Percentiles rank a stretch among this genome's conserved stretches.
Evolutionary conservation across 2,113 vertebrate species (phyloP).

Genomic region (Sapayoa aenigma): DNA sequence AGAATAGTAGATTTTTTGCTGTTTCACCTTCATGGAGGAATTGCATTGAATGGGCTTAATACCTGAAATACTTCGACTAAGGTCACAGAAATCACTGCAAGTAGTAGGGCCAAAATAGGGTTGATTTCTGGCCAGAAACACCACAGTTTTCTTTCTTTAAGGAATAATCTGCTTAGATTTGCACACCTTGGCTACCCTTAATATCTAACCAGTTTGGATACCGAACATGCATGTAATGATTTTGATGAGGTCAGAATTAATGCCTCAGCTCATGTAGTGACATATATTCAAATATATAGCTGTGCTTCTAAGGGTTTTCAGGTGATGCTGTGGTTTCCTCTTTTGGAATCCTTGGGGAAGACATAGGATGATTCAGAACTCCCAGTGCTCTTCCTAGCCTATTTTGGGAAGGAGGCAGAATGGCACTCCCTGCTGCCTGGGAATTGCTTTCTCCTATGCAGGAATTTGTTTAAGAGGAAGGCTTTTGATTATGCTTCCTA

Average conservation of each 20-base stretch:
- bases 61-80: not conserved
- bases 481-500: not conserved
- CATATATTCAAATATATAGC: not conserved
- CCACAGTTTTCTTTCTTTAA: not conserved
- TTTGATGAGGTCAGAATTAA: not conserved
- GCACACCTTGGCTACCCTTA: not conserved
- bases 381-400: not conserved
- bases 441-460: not conserved
- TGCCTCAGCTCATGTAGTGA: not conserved
- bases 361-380: not conserved
- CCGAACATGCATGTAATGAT: not conserved
- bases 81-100: not conserved
- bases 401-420: not conserved
- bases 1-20: not conserved
- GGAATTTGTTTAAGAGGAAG: not conserved
- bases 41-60: not conserved
- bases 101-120: not conserved
- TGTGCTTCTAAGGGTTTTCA: not conserved
- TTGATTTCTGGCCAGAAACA: not conserved
- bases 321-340: not conserved
- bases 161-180: not conserved
- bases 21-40: not conserved
- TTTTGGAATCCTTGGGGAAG: not conserved
- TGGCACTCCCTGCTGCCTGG: not conserved
- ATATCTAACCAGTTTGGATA: not conserved